These are phyloP conservation scores for Euglossa dilemma DNA, from an alignment of 1,140 invertebrate species.

Conservation along the genomic window DNA sequence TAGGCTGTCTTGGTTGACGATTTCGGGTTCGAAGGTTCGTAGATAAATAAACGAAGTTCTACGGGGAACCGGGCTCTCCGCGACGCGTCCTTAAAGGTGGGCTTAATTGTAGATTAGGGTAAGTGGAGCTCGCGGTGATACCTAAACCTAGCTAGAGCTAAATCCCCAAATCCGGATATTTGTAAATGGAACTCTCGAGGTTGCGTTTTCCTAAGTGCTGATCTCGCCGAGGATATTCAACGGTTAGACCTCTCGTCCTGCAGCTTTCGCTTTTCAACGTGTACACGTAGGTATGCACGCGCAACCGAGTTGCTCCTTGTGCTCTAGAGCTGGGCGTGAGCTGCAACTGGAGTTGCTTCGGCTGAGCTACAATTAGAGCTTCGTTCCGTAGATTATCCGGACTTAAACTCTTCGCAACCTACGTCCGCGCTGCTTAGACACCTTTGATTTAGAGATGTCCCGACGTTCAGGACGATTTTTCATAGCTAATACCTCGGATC, in stretches of 20 bases:
- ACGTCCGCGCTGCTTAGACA: too few species aligned
- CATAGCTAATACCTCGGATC: too few species aligned
- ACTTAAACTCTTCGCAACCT: not conserved
- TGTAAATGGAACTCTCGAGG: conserved; percentile 40
- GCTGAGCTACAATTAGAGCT: conserved; percentile 6
- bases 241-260: not conserved
- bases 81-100: not conserved
- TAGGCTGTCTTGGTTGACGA: not conserved
- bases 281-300: too few species aligned
- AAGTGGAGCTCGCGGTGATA: conserved; percentile 36
- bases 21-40: not conserved
- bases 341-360: not conserved
- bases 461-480: too few species aligned
- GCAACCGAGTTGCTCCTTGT: conserved; percentile 1
- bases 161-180: conserved; percentile 37
- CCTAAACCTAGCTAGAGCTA: conserved; percentile 3
- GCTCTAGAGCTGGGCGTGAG: not conserved
- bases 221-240: conserved; percentile 19
- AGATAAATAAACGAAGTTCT: not conserved
- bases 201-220: conserved; percentile 19
- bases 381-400: not conserved
- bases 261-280: conserved; percentile 22
- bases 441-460: too few species aligned
- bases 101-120: conserved; percentile 39
- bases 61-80: not conserved